Base-by-base conservation (phyloP, 1,140 invertebrate species). In the Berghia stephanieae region DNA sequence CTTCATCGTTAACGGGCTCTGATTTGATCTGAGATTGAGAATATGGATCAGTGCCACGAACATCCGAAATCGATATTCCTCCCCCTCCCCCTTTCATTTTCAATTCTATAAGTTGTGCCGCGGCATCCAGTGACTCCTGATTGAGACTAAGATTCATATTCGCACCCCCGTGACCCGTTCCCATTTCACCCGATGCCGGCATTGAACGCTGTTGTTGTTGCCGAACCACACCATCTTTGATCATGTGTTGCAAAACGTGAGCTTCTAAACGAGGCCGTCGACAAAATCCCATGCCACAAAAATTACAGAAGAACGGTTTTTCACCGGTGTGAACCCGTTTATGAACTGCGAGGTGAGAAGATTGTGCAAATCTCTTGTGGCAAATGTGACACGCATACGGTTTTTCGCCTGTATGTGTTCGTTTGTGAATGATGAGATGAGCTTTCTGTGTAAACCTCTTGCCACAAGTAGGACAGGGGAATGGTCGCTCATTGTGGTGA, bases 291-390 rank as follows among this genome's bases (percentile, higher is more conserved):
- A 78, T 79, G 52, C 79, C 78, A 55, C 80, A 84, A 57, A 80
- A 73, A 52, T 70, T 77, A 63, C 80, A 81, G 73, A 82, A 81
- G 78, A 77, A 80, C 4, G 81, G 78, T 52, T 83, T 82, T 55
- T 81, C 81, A n/a, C 82, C 83, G 18, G 83, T 84, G 71, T 84
- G 83, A 10, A 81, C 82, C n/a, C 83, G 73, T 68, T 81, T 81
- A 74, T 84, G 83, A 40, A 79, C 79, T 46, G 80, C 80, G 42
- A 84, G 76, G 75, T 82, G 80, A 44, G 82, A 83, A 3, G 80
- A 82, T 75, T 84, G 83, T 34, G 82, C 79, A 55, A 84, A 84
- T 21, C 80, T 46, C 34, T 78, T 78, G 57, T 81, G 74, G 72
- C 80, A 79, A 66, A 83, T 78, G 66, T 79, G 77, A 31, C 80